Conservation (phyloP, 2,797 vertebrate species). For the Coregonus sp. region DNA sequence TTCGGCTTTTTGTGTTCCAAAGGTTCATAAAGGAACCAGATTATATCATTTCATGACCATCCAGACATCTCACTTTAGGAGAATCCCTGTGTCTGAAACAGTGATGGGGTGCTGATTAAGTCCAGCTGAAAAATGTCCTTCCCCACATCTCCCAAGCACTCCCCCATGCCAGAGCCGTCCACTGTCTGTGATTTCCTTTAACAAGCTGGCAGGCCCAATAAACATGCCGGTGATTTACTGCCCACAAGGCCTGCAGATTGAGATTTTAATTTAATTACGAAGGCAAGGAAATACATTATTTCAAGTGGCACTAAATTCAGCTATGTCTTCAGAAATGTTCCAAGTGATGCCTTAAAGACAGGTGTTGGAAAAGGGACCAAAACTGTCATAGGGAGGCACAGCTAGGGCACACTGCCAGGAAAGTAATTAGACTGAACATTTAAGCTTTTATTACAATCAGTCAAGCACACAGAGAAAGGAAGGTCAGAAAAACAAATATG, state of each 20-base stretch:
- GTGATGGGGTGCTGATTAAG: constrained; percentile 18
- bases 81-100: neutral
- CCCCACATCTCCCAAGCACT: constrained; percentile 42
- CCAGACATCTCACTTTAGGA: neutral
- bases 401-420: constrained; percentile 32
- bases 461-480: constrained; percentile 15
- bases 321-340: constrained; percentile 19
- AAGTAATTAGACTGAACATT: constrained; percentile 42
- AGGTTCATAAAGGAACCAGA: neutral
- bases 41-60: neutral
- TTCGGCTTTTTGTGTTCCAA: constrained; percentile 18
- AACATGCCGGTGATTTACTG: constrained; percentile 49
- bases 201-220: constrained; percentile 49
- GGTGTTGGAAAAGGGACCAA: constrained; percentile 31
- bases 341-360: constrained; percentile 31
- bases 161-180: constrained; percentile 34
- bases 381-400: constrained; percentile 7
- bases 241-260: constrained; percentile 24
- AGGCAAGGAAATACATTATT: constrained; percentile 46
- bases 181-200: constrained; percentile 46
- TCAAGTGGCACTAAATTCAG: constrained; percentile 23
- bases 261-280: constrained; percentile 37
- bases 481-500: constrained; percentile 15
- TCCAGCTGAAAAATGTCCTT: constrained; percentile 47
- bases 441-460: constrained; percentile 41